phyloP scores from a whole-genome alignment of 2,113 vertebrate species.

The Pygathrix nemaeus region DNA sequence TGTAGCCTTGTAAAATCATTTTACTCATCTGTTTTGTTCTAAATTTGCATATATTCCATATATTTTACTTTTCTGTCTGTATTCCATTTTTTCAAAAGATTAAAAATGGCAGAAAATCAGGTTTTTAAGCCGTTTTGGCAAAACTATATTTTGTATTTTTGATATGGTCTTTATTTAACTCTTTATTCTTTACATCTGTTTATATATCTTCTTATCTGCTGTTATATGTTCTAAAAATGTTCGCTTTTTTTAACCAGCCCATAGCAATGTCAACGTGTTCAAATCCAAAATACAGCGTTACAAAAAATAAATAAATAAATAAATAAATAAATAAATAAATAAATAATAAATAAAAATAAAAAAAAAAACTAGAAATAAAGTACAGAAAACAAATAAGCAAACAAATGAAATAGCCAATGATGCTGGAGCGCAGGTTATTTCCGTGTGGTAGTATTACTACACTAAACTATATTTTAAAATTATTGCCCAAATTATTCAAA shows the following conservation, averaged over 20 bases:
- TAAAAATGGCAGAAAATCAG: neutral
- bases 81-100: neutral
- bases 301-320: too few species aligned
- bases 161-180: neutral
- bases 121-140: neutral
- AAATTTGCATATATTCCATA: neutral
- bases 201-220: neutral
- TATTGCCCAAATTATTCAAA: neutral
- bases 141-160: neutral
- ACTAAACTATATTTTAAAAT: neutral
- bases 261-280: neutral
- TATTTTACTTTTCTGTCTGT: slow-evolving; percentile 15
- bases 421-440: neutral
- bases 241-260: neutral
- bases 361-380: neutral
- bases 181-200: neutral
- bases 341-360: too few species aligned
- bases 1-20: neutral
- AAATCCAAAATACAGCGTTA: neutral
- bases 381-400: neutral
- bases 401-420: neutral
- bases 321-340: too few species aligned
- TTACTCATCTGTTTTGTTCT: slow-evolving; percentile 20
- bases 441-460: neutral
- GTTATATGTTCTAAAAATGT: neutral